A percentile compares a stretch with the other conserved stretches of the same genome.
Evolutionary conservation across 1,140 invertebrate genomes (phyloP).

Genomic region (Daktulosphaira vitifoliae): DNA sequence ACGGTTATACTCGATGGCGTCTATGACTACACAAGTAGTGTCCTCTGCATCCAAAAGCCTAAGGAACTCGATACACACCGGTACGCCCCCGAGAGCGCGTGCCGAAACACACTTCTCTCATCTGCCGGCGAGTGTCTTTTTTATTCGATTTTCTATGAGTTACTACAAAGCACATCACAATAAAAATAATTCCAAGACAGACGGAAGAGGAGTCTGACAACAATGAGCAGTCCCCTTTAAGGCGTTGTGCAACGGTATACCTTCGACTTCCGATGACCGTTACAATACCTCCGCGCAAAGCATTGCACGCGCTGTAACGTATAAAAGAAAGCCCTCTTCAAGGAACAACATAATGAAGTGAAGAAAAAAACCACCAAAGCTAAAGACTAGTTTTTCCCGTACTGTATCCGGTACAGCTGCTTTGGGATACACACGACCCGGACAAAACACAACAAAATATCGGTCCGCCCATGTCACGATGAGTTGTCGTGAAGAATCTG

Average conservation of each 20-base stretch:
- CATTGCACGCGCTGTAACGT: not conserved
- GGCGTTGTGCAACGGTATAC: slow-evolving; percentile 20
- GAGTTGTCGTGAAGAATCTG: not conserved
- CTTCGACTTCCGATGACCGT: slow-evolving; percentile 31
- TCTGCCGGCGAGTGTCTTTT: not conserved
- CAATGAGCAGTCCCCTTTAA: not conserved
- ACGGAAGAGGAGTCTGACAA: slow-evolving; percentile 20
- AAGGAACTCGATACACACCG: slow-evolving; percentile 8
- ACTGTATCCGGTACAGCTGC: slow-evolving; percentile 7
- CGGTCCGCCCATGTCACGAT: slow-evolving; percentile 7
- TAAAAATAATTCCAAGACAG: slow-evolving; percentile 5
- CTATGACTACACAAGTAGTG: too few relatives aligned
- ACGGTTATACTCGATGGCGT: too few relatives aligned
- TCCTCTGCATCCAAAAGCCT: too few relatives aligned
- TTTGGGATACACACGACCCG: not conserved
- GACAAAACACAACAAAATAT: not conserved
- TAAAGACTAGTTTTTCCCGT: slow-evolving; percentile 28
- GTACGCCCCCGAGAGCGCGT: slow-evolving; percentile 13
- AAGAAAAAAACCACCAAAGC: slow-evolving; percentile 4
- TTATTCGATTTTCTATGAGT: too few relatives aligned
- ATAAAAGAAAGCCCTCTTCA: slow-evolving; percentile 1
- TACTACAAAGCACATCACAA: too few relatives aligned
- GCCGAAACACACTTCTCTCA: slow-evolving; percentile 3
- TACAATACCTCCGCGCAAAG: slow-evolving; percentile 6
- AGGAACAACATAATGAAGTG: not conserved